Percentiles rank a stretch among this genome's conserved stretches.
These are phyloP conservation scores for Cataglyphis altisquamis DNA, from an alignment of 2,888 invertebrate genomes.

Conservation along the genomic window DNA sequence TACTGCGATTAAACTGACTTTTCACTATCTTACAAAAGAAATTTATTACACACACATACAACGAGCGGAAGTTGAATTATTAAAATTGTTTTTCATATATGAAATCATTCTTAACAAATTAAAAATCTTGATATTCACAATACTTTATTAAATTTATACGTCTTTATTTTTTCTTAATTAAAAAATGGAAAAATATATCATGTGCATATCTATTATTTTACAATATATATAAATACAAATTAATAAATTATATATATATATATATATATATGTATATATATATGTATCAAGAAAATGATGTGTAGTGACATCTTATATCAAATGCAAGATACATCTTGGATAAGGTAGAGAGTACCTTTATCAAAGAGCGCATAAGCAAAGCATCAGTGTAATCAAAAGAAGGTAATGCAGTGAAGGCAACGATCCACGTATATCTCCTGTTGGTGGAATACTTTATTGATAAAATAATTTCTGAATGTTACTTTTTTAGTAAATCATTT, in stretches of 20 bases:
- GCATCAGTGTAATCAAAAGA: slow-evolving; percentile 7
- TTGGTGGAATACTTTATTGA: background rate
- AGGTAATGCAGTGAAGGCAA: background rate
- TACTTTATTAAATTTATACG: background rate
- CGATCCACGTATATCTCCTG: background rate
- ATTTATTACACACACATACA: background rate
- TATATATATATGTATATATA: background rate
- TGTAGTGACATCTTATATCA: slow-evolving; percentile 20
- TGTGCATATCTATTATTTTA: background rate
- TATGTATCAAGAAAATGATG: background rate
- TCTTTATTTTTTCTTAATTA: background rate
- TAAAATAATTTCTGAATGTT: background rate
- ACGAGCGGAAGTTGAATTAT: background rate
- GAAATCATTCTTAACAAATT: background rate
- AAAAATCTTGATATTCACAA: background rate
- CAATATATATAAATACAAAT: background rate
- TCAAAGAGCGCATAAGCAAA: background rate
- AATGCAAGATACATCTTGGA: background rate
- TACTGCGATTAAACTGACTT: slow-evolving; percentile 11
- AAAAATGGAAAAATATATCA: background rate
- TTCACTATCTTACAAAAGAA: background rate
- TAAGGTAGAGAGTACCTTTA: slow-evolving; percentile 6
- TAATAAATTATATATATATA: background rate
- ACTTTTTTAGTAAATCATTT: background rate
- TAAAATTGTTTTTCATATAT: slow-evolving; percentile 11